Percentiles rank a stretch among this genome's conserved stretches.
phyloP scores from a whole-genome alignment of 1,140 invertebrate genomes.

The Heliothis virescens region DNA sequence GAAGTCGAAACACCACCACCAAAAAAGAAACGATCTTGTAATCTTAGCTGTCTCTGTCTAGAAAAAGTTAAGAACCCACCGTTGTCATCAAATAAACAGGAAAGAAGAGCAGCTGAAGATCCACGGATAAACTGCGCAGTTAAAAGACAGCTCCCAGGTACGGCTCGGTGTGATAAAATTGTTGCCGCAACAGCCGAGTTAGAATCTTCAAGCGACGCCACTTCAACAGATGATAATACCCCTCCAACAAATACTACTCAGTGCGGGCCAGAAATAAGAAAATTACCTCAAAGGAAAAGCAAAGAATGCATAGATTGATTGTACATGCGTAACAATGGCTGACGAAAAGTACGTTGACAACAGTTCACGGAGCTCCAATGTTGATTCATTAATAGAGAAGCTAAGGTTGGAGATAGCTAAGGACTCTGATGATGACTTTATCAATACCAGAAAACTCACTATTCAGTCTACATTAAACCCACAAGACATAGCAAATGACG shows the following conservation, averaged over 20 bases:
- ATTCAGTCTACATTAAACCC: slow-evolving; percentile 18
- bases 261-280: no score
- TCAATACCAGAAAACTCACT: slow-evolving; percentile 55
- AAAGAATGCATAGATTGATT: slow-evolving; percentile 68
- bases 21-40: background rate
- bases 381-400: slow-evolving; percentile 57
- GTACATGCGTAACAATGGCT: slow-evolving; percentile 67
- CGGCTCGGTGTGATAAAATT: no score
- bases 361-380: slow-evolving; percentile 35
- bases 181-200: no score
- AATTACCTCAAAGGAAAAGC: slow-evolving; percentile 51
- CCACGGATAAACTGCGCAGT: slow-evolving; percentile 62
- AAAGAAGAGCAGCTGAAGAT: slow-evolving; percentile 12
- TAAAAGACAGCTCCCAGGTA: slow-evolving; percentile 60
- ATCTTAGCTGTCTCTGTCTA: slow-evolving; percentile 58
- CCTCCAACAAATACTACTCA: slow-evolving; percentile 59
- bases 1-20: slow-evolving; percentile 63
- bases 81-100: background rate
- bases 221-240: slow-evolving; percentile 6
- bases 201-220: no score
- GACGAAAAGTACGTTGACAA: slow-evolving; percentile 26
- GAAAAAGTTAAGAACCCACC: slow-evolving; percentile 74
- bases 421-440: slow-evolving; percentile 46
- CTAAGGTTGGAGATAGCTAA: slow-evolving; percentile 45
- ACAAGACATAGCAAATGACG: slow-evolving; percentile 38